Evolutionary conservation across 2,888 invertebrate species (phyloP).

Genomic region (Horisme vitalbata): DNA sequence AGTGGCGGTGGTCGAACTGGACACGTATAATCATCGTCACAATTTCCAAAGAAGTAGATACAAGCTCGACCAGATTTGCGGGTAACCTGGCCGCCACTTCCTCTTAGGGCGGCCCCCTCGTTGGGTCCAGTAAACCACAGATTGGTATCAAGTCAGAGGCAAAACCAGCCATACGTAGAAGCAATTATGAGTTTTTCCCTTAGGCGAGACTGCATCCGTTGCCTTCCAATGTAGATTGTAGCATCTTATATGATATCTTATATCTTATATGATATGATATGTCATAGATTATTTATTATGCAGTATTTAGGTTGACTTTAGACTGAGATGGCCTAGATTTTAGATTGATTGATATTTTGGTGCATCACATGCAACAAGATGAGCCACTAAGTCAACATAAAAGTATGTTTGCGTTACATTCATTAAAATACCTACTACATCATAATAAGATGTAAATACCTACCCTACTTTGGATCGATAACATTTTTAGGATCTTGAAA

Average conservation of each 20-base stretch:
- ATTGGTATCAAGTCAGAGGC: conserved; percentile 23
- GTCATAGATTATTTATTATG: not conserved
- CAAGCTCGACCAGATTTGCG: conserved; percentile 25
- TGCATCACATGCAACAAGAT: too few species aligned
- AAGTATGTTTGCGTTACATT: too few species aligned
- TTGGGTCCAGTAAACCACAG: conserved; percentile 19
- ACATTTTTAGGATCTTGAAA: too few species aligned
- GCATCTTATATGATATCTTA: conserved; percentile 42
- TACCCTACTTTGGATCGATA: too few species aligned
- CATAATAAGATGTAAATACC: too few species aligned
- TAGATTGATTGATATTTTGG: too few species aligned
- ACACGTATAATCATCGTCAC: conserved; percentile 25
- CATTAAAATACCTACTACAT: too few species aligned
- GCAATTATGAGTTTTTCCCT: conserved; percentile 66
- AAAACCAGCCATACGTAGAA: conserved; percentile 53
- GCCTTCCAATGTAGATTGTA: conserved; percentile 43
- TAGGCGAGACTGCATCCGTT: conserved; percentile 57
- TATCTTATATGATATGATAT: too few species aligned
- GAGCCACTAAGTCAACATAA: too few species aligned
- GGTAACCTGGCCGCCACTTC: conserved; percentile 42
- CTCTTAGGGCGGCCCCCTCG: conserved; percentile 38
- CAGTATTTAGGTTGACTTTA: too few species aligned
- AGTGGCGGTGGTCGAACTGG: conserved; percentile 10
- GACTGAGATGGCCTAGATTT: too few species aligned
- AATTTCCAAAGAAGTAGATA: conserved; percentile 26